Evolutionary conservation across 37 sponge, comb jelly and placozoan genomes (phyloP).

Genomic region (Haliclona indistincta): DNA sequence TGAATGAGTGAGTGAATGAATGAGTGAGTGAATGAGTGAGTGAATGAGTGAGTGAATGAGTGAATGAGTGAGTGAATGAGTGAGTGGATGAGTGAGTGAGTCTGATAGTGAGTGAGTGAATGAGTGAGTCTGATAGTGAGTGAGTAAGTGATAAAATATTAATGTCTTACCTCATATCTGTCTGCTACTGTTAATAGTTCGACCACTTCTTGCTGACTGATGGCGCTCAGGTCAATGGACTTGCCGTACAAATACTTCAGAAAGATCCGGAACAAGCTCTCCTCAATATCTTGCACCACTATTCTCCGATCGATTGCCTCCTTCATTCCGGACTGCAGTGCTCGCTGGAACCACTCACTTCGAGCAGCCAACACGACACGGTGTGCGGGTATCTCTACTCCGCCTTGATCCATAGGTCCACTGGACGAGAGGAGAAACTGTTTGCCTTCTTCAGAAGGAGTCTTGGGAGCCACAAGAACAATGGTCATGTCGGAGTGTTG

Average conservation of each 20-base stretch:
- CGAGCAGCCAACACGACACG: conserved; percentile 65
- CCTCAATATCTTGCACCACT: conserved; percentile 46
- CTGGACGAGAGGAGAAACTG: not conserved
- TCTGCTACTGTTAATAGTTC: conserved; percentile 66
- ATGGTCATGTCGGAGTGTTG: conserved; percentile 56
- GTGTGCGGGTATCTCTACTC: conserved; percentile 49
- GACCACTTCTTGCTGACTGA: conserved; percentile 29
- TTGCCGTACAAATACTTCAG: conserved; percentile 56
- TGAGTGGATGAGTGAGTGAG: too few relatives aligned
- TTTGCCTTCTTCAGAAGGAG: not conserved
- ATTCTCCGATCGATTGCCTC: conserved; percentile 58
- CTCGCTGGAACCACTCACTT: conserved; percentile 58
- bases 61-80: too few relatives aligned
- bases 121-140: not conserved
- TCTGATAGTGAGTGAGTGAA: too few relatives aligned
- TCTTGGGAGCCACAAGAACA: conserved; percentile 9
- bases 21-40: too few relatives aligned
- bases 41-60: too few relatives aligned
- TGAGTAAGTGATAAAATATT: too few relatives aligned
- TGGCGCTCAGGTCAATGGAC: conserved; percentile 7
- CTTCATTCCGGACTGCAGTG: conserved; percentile 71
- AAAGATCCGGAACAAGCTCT: conserved; percentile 41
- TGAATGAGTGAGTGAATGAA: too few relatives aligned
- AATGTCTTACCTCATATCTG: conserved; percentile 14
- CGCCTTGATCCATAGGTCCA: not conserved